Evolutionary conservation across 2,888 invertebrate genomes (phyloP).

Genomic region (Tachina fera): DNA sequence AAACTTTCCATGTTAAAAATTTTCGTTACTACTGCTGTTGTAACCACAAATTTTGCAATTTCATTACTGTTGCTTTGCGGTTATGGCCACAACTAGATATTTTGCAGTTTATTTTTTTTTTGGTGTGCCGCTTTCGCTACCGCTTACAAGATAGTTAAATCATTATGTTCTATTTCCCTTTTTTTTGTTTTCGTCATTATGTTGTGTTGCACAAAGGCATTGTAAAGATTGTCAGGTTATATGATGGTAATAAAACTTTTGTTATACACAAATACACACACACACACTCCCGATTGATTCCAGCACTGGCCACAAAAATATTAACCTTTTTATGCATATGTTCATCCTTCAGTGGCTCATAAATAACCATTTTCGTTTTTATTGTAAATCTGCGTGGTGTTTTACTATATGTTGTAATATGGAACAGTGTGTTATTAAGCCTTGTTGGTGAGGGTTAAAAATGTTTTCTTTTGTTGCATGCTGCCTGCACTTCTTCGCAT

Average conservation of each 20-base stretch:
- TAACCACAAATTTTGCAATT: constrained; percentile 55
- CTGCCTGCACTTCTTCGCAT: no score
- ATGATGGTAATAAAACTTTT: constrained; percentile 52
- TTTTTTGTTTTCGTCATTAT: constrained; percentile 26
- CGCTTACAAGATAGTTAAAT: constrained; percentile 58
- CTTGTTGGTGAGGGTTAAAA: constrained; percentile 26
- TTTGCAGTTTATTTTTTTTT: background rate
- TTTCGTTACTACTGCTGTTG: constrained; percentile 15
- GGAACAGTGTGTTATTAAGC: constrained; percentile 44
- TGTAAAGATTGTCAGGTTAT: constrained; percentile 45
- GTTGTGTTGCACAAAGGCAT: constrained; percentile 24
- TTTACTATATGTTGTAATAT: constrained; percentile 43
- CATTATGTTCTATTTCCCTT: constrained; percentile 44
- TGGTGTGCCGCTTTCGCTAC: constrained; percentile 57
- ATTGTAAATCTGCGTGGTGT: constrained; percentile 30
- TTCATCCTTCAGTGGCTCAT: constrained; percentile 68
- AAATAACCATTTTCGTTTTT: constrained; percentile 52
- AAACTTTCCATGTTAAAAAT: constrained; percentile 30
- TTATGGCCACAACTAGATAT: constrained; percentile 31
- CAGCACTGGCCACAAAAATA: constrained; percentile 26
- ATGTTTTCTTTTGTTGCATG: background rate
- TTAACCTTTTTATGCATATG: constrained; percentile 52
- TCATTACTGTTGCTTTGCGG: constrained; percentile 45
- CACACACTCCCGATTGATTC: constrained; percentile 34
- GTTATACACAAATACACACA: constrained; percentile 23